Base-by-base conservation (phyloP, 2,113 vertebrate genomes). In the Progne subis region DNA sequence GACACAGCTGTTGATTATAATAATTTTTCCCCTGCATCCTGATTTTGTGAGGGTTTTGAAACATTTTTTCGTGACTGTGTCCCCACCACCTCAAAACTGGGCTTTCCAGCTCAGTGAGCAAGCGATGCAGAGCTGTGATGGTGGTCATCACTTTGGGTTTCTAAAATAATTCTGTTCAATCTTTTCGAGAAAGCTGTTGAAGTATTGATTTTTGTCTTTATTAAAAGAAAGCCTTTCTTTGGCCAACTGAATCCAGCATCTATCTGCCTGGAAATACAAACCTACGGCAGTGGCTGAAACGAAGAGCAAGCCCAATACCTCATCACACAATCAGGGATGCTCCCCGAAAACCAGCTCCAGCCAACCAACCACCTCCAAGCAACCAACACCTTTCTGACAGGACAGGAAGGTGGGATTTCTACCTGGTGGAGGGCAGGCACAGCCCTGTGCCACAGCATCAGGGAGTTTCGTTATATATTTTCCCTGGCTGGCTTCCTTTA, bases 401-500 rank as follows among this genome's bases (percentile, higher is more conserved):
- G 26, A 32, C 34, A 2, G 12, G 34, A 34, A 89, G n/a, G 32
- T 13, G 34, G 34, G 25, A 44, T 28, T 46, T 31, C 65, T 9
- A 6, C 44, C 15, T 26, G 28, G 67, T 12, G 18, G 1, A 47
- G 59, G 19, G 34, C 46, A 41, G 14, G 23, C 14, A 39, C 15
- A 86, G 25, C 39, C 50, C 20, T 24, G 31, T 13, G 46, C 65
- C 49, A 24, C 26, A 8, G 29, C 67, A 28, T 1, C 7, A 43
- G 0, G 0, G 47, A 4, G 37, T 37, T 3, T 43, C 15, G 16
- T 23, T 25, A 9, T 0, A 0, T 4, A 7, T 53, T 69, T 59
- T 41, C 44, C 56, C 32, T n/a, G 23, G 12, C 7, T 69, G 64
- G 8, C 18, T 47, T 81, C 23, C 28, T 59, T 21, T 6, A 29